Evolutionary conservation across 2,113 vertebrate species (phyloP).

Genomic region (Protomyctophum bolini): DNA sequence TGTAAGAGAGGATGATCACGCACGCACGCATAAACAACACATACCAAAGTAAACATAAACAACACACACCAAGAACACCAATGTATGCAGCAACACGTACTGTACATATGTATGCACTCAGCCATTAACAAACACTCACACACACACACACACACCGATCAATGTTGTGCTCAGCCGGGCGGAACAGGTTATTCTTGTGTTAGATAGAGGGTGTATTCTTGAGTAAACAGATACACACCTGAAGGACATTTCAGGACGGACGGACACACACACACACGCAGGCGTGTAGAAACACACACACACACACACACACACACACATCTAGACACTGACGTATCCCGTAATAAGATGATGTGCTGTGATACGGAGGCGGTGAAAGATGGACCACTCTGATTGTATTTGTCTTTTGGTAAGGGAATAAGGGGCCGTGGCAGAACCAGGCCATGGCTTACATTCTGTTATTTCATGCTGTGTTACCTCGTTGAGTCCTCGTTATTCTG

Average conservation of each 20-base stretch:
- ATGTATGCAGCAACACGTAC: not conserved
- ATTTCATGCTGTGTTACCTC: constrained; percentile 2
- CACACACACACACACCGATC: constrained; percentile 6
- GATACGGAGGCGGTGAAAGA: not conserved
- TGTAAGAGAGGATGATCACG: no score
- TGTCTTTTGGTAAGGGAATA: constrained; percentile 10
- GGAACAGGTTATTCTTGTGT: not conserved
- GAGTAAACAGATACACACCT: not conserved
- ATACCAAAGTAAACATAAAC: no score
- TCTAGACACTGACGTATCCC: constrained; percentile 1
- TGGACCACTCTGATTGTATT: not conserved
- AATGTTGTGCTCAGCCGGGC: constrained; percentile 11
- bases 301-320: not conserved
- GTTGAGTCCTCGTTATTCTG: constrained; percentile 22
- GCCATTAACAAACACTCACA: not conserved
- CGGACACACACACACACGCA: not conserved
- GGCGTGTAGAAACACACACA: not conserved
- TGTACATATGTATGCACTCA: not conserved
- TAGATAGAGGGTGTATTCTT: constrained; percentile 17
- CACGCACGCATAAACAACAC: no score
- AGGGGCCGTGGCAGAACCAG: not conserved
- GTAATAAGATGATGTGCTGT: constrained; percentile 2
- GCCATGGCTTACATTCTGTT: constrained; percentile 3
- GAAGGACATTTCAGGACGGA: not conserved
- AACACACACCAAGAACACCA: no score